Conservation (phyloP, 2,113 vertebrate species). For the Sula dactylatra region DNA sequence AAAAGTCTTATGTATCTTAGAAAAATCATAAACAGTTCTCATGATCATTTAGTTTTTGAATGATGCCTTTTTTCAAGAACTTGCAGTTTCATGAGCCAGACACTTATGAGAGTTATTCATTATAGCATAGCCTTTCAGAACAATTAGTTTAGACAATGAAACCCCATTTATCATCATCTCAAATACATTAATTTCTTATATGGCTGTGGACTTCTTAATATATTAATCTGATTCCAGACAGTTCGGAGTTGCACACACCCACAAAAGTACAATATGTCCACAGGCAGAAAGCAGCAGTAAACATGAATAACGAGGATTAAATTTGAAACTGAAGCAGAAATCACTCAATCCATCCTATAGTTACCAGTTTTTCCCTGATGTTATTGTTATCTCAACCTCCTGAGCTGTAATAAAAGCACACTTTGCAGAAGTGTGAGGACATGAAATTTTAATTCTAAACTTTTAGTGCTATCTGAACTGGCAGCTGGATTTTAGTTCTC, state of each 20-base stretch:
- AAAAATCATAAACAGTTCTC: neutral
- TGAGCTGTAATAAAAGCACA: neutral
- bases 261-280: rapidly evolving
- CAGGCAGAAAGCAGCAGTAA: neutral
- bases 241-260: neutral
- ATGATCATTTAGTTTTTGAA: neutral
- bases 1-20: neutral
- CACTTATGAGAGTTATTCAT: neutral
- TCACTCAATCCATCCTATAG: neutral
- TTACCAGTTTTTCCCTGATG: neutral
- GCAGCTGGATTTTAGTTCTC: neutral
- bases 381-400: neutral
- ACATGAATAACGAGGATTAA: neutral
- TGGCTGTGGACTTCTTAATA: neutral
- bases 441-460: neutral
- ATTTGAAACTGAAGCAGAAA: neutral
- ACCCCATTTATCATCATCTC: neutral
- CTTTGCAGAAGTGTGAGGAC: neutral
- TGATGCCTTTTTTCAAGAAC: neutral
- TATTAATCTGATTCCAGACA: neutral
- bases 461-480: neutral
- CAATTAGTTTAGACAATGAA: neutral
- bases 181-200: neutral
- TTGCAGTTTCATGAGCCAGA: neutral
- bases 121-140: neutral